A percentile compares a stretch with the other conserved stretches of the same genome.
phyloP scores from a whole-genome alignment of 1,140 invertebrate genomes.

The Caerostris extrusa region DNA sequence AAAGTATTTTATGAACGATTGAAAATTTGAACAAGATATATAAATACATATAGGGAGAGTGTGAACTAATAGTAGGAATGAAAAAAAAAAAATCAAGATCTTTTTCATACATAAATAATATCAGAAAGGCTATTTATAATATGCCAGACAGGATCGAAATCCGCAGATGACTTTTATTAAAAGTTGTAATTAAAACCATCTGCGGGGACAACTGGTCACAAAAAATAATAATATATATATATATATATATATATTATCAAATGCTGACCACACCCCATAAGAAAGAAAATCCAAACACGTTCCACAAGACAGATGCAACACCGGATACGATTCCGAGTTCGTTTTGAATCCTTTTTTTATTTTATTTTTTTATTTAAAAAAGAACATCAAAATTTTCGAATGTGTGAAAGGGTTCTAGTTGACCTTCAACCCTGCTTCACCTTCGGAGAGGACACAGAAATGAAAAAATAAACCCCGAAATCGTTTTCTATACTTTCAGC shows the following conservation, averaged over 20 bases:
- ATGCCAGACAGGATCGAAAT: no score
- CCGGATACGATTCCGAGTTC: background rate
- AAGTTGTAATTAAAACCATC: background rate
- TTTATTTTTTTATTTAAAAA: background rate
- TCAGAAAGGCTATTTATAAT: no score
- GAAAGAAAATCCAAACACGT: background rate
- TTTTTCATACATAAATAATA: no score
- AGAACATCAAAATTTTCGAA: conserved; percentile 32
- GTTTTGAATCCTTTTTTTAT: background rate
- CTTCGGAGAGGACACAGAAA: conserved; percentile 27
- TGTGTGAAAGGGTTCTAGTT: conserved; percentile 48
- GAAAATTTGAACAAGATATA: no score
- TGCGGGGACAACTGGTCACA: background rate
- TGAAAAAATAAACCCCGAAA: conserved; percentile 14
- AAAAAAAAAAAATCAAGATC: no score
- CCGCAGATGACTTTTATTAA: no score
- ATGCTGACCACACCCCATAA: background rate
- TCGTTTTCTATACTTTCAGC: conserved; percentile 26
- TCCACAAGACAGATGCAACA: conserved; percentile 3
- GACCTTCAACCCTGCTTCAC: conserved; percentile 67
- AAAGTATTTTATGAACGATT: no score
- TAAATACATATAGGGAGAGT: no score
- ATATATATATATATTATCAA: background rate
- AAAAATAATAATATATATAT: background rate
- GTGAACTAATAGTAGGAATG: no score